Percentiles rank a stretch among this genome's conserved stretches.
These are phyloP conservation scores for Colossoma macropomum DNA, from an alignment of 2,113 vertebrate species.

Conservation along the genomic window DNA sequence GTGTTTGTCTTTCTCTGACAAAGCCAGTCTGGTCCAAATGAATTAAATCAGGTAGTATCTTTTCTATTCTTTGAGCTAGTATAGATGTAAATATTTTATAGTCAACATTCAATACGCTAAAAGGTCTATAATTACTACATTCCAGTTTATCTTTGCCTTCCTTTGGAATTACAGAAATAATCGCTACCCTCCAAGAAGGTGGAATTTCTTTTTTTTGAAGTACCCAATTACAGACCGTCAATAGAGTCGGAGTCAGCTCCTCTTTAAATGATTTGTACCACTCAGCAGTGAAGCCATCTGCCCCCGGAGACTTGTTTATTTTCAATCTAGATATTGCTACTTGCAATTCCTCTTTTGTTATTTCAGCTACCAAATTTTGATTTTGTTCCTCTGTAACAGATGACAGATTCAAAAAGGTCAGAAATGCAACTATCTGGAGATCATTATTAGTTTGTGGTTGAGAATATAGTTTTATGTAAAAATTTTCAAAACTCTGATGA, in stretches of 20 bases:
- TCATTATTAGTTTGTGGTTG: neutral
- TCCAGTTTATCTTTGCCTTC: too few species aligned
- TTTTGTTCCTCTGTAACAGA: slow-evolving; percentile 15
- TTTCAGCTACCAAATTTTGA: too few species aligned
- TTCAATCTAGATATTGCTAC: slow-evolving; percentile 7
- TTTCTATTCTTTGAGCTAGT: slow-evolving; percentile 14
- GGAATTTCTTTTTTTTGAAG: neutral
- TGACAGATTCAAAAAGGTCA: neutral
- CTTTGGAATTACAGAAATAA: too few species aligned
- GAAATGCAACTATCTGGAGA: neutral
- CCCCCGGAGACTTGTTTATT: neutral
- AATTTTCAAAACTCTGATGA: too few species aligned
- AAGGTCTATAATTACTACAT: slow-evolving; percentile 16
- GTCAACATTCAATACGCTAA: slow-evolving; percentile 25
- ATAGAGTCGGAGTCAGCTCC: neutral
- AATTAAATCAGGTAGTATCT: slow-evolving; percentile 1
- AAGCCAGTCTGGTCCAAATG: slow-evolving; percentile 29
- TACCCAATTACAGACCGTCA: neutral
- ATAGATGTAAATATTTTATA: slow-evolving; percentile 32
- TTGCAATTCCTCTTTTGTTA: neutral
- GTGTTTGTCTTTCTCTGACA: slow-evolving; percentile 29
- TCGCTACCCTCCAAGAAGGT: slow-evolving; percentile 25
- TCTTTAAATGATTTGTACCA: slow-evolving; percentile 15
- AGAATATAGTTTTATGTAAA: slow-evolving; percentile 2
- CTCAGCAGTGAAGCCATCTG: slow-evolving; percentile 13